Evolutionary conservation across 2,113 vertebrate genomes (phyloP), one percentile per base, ranked within the genome.

Genomic region (Proteles cristata): DNA sequence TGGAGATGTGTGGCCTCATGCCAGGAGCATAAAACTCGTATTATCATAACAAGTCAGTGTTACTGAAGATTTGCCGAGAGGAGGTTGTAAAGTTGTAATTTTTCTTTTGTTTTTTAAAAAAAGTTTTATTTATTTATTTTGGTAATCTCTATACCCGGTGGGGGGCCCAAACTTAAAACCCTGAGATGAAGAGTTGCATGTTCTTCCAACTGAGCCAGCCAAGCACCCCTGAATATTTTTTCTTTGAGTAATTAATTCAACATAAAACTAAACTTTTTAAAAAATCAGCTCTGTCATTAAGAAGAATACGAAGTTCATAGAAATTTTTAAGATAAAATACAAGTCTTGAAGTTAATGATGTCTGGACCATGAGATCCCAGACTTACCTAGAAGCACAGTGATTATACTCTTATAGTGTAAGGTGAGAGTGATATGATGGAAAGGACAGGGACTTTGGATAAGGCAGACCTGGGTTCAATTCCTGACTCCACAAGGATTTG

Each of bases 301-400:
- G 58, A 77, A 88, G 23, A 82, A 55, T 35, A 17, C 17, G 82
- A 12, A 87, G 8, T 17, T 92, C 26, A 76, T 8, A 93, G 80
- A 28, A 61, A 87, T 48, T 76, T 93, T 89, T 33, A 82, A 80
- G 55, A 80, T 80, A 95, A 95, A 96, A 83, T 63, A 8, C 5
- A 79, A 61, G 2, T 55, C n/a, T 94, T 39, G 26, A 76, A 79
- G 93, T 8, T 79, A 94, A 33, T 66, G 7, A 12, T n/a, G 12
- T 17, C 87, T 96, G 68, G 68, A 53, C 26, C 35, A 1, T 14
- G 43, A 79, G 8, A 1, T 19, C 8, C 2, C 11, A 73, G 55
- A 53, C 17, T 25, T 80, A 16, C 12, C 31, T 43, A 19, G 43
- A 92, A 84, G 3, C 16, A 77, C 4, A 93, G 6, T 9, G 23